phyloP scores from a whole-genome alignment of 1,140 invertebrate species.

The Leptinotarsa lineolata region DNA sequence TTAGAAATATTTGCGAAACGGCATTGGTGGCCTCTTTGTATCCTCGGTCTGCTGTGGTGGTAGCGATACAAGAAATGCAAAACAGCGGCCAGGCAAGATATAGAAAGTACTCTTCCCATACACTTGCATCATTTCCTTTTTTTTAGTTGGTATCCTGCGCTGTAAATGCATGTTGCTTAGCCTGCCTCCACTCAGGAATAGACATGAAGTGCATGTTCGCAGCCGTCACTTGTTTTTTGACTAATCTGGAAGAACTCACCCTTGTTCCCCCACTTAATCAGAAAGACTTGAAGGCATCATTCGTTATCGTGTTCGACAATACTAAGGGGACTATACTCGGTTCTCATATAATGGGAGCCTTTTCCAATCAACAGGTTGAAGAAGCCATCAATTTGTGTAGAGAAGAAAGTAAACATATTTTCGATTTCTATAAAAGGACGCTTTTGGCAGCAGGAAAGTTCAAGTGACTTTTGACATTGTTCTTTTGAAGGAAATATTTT shows the following conservation, averaged over 20 bases:
- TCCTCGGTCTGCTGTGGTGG: constrained; percentile 75
- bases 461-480: too few relatives aligned
- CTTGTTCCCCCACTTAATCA: constrained; percentile 62
- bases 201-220: constrained; percentile 80
- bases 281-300: constrained; percentile 60
- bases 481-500: too few relatives aligned
- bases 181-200: constrained; percentile 78
- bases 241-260: constrained; percentile 65
- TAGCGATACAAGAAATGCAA: constrained; percentile 86
- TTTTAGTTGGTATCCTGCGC: constrained; percentile 74
- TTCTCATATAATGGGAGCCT: constrained; percentile 70
- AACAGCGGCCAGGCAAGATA: constrained; percentile 76
- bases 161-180: constrained; percentile 81
- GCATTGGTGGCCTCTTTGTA: constrained; percentile 71
- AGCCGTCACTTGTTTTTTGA: constrained; percentile 74
- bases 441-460: not conserved
- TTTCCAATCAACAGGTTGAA: constrained; percentile 67
- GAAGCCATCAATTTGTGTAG: constrained; percentile 67
- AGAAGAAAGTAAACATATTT: constrained; percentile 67
- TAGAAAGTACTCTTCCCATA: not conserved
- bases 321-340: constrained; percentile 66
- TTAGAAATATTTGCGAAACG: constrained; percentile 76
- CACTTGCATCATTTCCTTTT: constrained; percentile 16
- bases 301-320: constrained; percentile 75
- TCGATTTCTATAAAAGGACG: constrained; percentile 70